Percentiles rank a stretch among this genome's conserved stretches.
phyloP scores from a whole-genome alignment of 2,113 vertebrate species.

The Cyanistes caeruleus region DNA sequence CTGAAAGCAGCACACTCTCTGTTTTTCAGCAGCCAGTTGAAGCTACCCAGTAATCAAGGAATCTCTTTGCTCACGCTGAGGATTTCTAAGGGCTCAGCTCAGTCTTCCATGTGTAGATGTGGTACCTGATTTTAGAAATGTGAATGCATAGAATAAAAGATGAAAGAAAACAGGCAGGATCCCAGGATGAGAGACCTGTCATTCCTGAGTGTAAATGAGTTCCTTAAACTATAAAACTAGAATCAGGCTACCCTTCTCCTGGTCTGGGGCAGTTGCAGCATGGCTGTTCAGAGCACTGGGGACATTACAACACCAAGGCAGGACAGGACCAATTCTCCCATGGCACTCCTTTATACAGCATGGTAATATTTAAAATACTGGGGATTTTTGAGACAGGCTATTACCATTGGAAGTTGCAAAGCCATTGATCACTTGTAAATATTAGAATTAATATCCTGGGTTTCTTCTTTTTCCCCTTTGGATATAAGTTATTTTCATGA shows the following conservation, averaged over 20 bases:
- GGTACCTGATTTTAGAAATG: background rate
- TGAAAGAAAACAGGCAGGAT: background rate
- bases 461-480: background rate
- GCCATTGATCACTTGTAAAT: background rate
- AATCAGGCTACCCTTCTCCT: background rate
- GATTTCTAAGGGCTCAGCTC: background rate
- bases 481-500: background rate
- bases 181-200: accelerated
- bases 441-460: background rate
- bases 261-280: background rate
- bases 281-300: background rate
- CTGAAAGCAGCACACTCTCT: background rate
- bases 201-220: background rate
- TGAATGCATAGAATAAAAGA: background rate
- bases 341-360: background rate
- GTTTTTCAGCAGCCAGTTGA: background rate
- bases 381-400: background rate
- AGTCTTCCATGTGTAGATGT: background rate
- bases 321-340: background rate
- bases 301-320: background rate
- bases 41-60: background rate
- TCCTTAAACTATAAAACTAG: background rate
- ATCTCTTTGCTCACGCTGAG: background rate
- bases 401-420: background rate
- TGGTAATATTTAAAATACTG: background rate